phyloP scores from a whole-genome alignment of 2,888 invertebrate species.

The Hofmannophila pseudospretella region DNA sequence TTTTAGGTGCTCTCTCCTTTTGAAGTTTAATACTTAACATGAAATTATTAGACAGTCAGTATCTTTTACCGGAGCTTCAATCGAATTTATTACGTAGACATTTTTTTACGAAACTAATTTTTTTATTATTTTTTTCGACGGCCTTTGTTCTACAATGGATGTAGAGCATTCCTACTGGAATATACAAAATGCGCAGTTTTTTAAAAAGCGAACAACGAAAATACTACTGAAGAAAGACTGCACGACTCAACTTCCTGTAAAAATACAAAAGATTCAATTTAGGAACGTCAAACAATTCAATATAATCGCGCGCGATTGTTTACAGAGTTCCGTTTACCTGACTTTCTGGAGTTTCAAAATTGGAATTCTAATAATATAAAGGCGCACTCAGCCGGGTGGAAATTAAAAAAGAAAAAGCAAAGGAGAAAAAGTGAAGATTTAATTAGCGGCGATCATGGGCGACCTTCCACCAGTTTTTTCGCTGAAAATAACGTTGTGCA shows the following conservation, averaged over 20 bases:
- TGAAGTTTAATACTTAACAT: too few relatives aligned
- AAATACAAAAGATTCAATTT: conserved; percentile 12
- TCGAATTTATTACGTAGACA: too few relatives aligned
- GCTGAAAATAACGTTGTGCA: conserved; percentile 25
- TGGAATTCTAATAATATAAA: conserved; percentile 39
- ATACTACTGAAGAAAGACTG: conserved; percentile 3
- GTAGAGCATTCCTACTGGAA: conserved; percentile 6
- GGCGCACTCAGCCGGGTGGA: conserved; percentile 24
- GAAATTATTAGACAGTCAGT: too few relatives aligned
- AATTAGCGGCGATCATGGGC: conserved; percentile 32
- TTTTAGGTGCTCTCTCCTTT: too few relatives aligned
- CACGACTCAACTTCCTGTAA: conserved; percentile 7
- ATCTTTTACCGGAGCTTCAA: too few relatives aligned
- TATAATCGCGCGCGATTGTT: conserved; percentile 25
- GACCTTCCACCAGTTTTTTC: conserved; percentile 18
- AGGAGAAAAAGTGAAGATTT: conserved; percentile 28
- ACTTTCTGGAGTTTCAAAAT: conserved; percentile 24
- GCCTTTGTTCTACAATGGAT: too few relatives aligned
- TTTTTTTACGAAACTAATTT: too few relatives aligned
- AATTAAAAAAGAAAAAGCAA: conserved; percentile 30
- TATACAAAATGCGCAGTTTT: conserved; percentile 6
- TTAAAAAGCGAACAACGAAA: neutral
- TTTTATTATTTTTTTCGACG: too few relatives aligned
- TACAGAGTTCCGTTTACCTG: conserved; percentile 16
- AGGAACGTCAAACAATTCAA: conserved; percentile 22